A percentile compares a stretch with the other conserved stretches of the same genome.
These are phyloP conservation scores for Sebastiscus tertius DNA, from an alignment of 2,797 vertebrate species.

Conservation along the genomic window DNA sequence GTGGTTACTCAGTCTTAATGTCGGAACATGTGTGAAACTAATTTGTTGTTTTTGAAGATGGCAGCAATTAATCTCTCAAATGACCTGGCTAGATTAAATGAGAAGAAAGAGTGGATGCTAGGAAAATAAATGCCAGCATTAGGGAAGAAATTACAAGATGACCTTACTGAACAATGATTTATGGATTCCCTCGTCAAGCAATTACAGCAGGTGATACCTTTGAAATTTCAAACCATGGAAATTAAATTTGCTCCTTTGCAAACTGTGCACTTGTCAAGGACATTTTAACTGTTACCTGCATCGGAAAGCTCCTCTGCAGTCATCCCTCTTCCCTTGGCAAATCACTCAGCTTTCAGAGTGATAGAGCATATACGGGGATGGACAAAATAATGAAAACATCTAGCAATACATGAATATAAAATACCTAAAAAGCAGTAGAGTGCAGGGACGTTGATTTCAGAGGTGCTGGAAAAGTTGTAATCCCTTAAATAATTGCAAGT, in stretches of 20 bases:
- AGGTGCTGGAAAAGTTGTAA: not conserved
- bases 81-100: conserved; percentile 79
- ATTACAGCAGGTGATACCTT: conserved; percentile 92
- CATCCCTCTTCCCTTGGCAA: conserved; percentile 51
- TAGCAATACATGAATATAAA: conserved; percentile 31
- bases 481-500: not conserved
- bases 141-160: conserved; percentile 92
- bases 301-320: conserved; percentile 50
- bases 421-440: not conserved
- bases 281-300: conserved; percentile 71
- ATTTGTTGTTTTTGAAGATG: conserved; percentile 85
- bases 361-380: conserved; percentile 9
- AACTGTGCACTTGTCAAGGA: conserved; percentile 80
- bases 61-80: conserved; percentile 84
- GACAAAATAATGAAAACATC: conserved; percentile 44
- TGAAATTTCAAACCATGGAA: conserved; percentile 86
- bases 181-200: conserved; percentile 93
- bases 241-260: conserved; percentile 81
- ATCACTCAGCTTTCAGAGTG: conserved; percentile 51
- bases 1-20: conserved; percentile 56
- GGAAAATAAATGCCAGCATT: conserved; percentile 84
- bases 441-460: not conserved
- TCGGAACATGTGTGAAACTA: conserved; percentile 79
- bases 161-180: conserved; percentile 94
- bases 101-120: conserved; percentile 77